Percentiles rank a stretch among this genome's conserved stretches.
phyloP scores from a whole-genome alignment of 2,797 vertebrate genomes.

The Columba guinea region DNA sequence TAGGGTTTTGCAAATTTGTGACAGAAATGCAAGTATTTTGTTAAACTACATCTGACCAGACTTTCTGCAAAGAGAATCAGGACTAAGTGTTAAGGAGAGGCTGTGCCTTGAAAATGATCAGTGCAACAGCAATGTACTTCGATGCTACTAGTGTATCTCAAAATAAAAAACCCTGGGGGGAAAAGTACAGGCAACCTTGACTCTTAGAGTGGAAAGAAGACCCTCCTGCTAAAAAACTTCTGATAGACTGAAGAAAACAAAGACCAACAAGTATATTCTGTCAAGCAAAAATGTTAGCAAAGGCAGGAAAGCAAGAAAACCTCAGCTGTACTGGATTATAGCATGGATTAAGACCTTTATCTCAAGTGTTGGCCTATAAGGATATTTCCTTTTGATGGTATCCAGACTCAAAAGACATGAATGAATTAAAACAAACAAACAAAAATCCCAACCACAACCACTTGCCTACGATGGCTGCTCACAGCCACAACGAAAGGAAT shows the following conservation, averaged over 20 bases:
- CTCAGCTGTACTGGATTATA: not conserved
- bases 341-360: not conserved
- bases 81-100: no score
- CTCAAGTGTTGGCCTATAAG: not conserved
- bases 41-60: not conserved
- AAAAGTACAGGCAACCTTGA: not conserved
- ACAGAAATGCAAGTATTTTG: not conserved
- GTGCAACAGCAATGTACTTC: not conserved
- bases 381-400: not conserved
- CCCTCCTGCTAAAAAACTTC: not conserved
- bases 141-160: not conserved
- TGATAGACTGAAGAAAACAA: not conserved
- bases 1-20: not conserved
- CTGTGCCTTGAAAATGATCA: not conserved
- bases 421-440: not conserved
- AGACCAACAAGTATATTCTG: not conserved
- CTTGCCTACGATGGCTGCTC: not conserved
- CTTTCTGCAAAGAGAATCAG: not conserved
- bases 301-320: not conserved
- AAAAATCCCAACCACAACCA: no score
- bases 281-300: not conserved
- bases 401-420: not conserved
- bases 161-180: not conserved
- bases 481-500: not conserved
- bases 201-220: not conserved